A percentile compares a stretch with the other conserved stretches of the same genome.
Conservation (phyloP, 2,888 invertebrate species). For the Ethmia dodecea region DNA sequence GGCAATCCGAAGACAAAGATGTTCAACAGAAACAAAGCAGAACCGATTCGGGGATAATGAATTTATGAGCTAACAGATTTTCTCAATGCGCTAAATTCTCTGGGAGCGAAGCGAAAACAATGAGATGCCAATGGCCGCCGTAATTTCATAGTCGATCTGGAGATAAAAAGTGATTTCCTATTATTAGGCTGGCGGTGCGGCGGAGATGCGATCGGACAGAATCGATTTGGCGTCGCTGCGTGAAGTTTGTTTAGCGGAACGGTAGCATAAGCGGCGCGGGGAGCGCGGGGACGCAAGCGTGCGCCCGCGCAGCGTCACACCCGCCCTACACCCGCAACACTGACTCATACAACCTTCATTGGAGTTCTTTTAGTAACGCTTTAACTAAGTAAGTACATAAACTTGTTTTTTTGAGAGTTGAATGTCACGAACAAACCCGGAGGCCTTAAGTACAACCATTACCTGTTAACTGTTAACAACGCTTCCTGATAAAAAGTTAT, state of each 20-base stretch:
- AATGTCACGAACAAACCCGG: not conserved
- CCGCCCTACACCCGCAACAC: conserved; percentile 31
- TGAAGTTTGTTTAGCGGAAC: conserved; percentile 75
- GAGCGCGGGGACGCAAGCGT: conserved; percentile 24
- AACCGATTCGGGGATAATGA: conserved; percentile 57
- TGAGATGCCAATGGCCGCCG: conserved; percentile 45
- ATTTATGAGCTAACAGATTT: conserved; percentile 60
- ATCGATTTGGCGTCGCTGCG: conserved; percentile 68
- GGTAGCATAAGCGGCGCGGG: conserved; percentile 34
- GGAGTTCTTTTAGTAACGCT: conserved; percentile 42
- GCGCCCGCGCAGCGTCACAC: conserved; percentile 46
- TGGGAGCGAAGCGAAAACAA: conserved; percentile 58
- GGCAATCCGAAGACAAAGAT: conserved; percentile 67
- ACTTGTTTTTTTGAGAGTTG: not conserved
- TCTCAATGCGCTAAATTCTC: conserved; percentile 39
- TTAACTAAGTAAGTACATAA: conserved; percentile 20
- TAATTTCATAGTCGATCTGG: conserved; percentile 69
- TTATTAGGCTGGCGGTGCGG: conserved; percentile 55
- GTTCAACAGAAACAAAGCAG: conserved; percentile 68
- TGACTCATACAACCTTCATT: conserved; percentile 22
- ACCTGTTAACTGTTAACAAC: no score
- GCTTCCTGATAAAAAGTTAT: conserved; percentile 6
- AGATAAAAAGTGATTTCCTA: conserved; percentile 63
- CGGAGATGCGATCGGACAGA: conserved; percentile 62
- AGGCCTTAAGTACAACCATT: not conserved